These are phyloP conservation scores for Zygaena filipendulae DNA, from an alignment of 2,888 invertebrate genomes.

Conservation along the genomic window DNA sequence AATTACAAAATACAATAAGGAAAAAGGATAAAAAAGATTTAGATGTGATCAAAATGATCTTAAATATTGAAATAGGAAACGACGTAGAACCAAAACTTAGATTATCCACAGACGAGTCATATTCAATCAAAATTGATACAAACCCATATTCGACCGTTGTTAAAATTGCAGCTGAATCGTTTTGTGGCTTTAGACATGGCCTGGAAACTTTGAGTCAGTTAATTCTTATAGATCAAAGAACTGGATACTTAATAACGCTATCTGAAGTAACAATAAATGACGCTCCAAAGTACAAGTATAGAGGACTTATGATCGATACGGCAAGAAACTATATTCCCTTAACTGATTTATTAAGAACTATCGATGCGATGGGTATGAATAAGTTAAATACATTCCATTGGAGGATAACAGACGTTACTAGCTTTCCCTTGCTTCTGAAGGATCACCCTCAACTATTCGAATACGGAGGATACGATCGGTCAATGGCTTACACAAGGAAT, in stretches of 20 bases:
- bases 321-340: constrained; percentile 87
- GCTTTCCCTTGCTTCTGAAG: constrained; percentile 84
- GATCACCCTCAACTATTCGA: constrained; percentile 77
- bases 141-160: constrained; percentile 51
- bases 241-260: constrained; percentile 70
- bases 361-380: constrained; percentile 87
- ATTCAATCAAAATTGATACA: constrained; percentile 67
- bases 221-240: constrained; percentile 76
- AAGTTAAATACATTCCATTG: constrained; percentile 94
- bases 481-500: constrained; percentile 74
- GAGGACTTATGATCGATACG: constrained; percentile 91
- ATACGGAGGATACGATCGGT: constrained; percentile 84
- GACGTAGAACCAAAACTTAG: constrained; percentile 66
- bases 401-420: constrained; percentile 89
- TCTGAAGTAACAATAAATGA: constrained; percentile 75
- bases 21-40: constrained; percentile 21
- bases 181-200: constrained; percentile 80
- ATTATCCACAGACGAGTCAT: constrained; percentile 77
- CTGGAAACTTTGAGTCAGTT: constrained; percentile 80
- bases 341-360: constrained; percentile 73
- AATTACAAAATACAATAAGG: constrained; percentile 40
- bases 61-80: constrained; percentile 61
- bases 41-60: constrained; percentile 32
- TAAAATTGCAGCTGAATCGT: constrained; percentile 63
- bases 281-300: constrained; percentile 78